phyloP scores from a whole-genome alignment of 2,888 invertebrate species.

The Vandiemenella viatica region DNA sequence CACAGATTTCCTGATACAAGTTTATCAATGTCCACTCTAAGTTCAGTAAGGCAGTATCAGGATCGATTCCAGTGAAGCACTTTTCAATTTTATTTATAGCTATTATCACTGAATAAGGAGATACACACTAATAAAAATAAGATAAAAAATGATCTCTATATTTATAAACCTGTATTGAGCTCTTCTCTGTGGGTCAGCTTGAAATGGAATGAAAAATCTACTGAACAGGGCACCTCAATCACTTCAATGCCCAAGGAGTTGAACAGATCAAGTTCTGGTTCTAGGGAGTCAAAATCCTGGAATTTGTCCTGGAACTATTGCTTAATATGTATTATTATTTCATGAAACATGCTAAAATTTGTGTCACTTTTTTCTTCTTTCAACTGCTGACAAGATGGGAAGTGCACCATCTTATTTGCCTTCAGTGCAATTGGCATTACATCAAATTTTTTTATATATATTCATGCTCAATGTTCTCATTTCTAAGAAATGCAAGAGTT shows the following conservation, averaged over 20 bases:
- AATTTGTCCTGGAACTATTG: neutral
- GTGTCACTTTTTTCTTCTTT: neutral
- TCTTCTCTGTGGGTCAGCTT: no score
- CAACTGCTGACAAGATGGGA: conserved; percentile 1
- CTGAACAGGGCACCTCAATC: neutral
- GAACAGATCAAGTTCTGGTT: neutral
- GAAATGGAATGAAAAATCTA: no score
- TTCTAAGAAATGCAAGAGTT: neutral
- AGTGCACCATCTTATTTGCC: neutral
- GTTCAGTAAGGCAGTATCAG: no score
- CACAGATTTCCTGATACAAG: no score
- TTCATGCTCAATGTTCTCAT: neutral
- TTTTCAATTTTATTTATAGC: no score
- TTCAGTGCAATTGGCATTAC: neutral
- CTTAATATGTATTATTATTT: neutral
- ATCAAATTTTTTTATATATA: neutral
- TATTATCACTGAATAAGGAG: no score
- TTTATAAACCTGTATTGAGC: no score
- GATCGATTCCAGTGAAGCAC: no score
- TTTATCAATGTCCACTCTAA: no score
- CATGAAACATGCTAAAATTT: neutral
- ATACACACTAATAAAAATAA: no score
- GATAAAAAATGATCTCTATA: no score
- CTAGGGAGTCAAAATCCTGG: neutral
- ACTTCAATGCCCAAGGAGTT: neutral